Base-by-base conservation (phyloP, 2,113 vertebrate species). In the Nerophis ophidion region DNA sequence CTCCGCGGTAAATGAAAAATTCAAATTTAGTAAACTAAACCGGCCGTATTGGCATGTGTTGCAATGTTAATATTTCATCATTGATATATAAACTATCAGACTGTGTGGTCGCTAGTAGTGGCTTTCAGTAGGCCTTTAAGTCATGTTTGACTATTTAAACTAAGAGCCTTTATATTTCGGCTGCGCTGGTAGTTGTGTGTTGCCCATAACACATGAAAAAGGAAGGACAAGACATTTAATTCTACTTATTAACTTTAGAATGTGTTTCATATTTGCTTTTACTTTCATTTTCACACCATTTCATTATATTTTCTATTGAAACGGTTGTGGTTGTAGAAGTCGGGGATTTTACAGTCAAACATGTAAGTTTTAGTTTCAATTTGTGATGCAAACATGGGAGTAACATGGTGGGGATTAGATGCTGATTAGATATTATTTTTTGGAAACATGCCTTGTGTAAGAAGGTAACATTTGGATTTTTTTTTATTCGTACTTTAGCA, bases 321-420 rank as follows among this genome's bases (percentile, higher is more conserved):
- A n/a, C 11, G 8, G 42, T 35, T 4, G 1, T 62, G 38, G 49
- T 33, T 33, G 12, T 14, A 11, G 2, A 52, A 56, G 36, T n/a
- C 40, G 15, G 33, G 75, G 61, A 51, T n/a, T 70, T 79, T 75
- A 66, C 1, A 72, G 74, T 69, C 46, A 53, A 49, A 44, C 11
- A n/a, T 16, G 6, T 34, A 9, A 5, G 36, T 69, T 70, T 84
- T 71, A 58, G 49, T 86, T 86, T 85, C 84, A 61, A 64, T 77
- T 80, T 79, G 61, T 10, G 74, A 71, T 33, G 63, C 19, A 48
- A 61, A 70, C 8, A 50, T 46, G 6, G 50, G 14, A 61, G 6
- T 16, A 10, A n/a, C 36, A 40, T 38, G 50, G 14, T 14, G 52
- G n/a, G 10, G 34, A 55, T 4, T 10, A 10, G 38, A 56, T 56